Base-by-base conservation (phyloP, 2,888 invertebrate genomes). In the Drosophila lutescens region DNA sequence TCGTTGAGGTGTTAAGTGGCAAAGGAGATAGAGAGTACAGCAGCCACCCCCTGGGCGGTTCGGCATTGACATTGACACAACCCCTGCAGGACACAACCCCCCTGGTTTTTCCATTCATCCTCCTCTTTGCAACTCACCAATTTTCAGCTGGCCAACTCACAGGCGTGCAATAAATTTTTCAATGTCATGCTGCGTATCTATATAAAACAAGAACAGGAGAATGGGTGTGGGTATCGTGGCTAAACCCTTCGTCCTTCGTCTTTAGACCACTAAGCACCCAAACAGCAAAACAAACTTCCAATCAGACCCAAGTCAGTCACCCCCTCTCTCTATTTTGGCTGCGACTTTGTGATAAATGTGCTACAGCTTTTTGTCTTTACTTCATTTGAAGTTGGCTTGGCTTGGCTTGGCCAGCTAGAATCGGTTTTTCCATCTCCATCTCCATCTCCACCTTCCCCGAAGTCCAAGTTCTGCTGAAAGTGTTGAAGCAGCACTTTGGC, bases 121-220 rank as follows among this genome's bases (percentile, higher is more conserved):
- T 62, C 69, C 75, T 75, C 76, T 62, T 51, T 34, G 17, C 41
- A 51, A 41, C 51, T 49, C 54, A 50, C 47, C 44, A 44, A 44
- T 56, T 56, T 46, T 49, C 34, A 41, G 38, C 50, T 54, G 40
- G 57, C 41, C 78, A 87, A 87, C 88, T 76, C 85, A 80, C 88
- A 82, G 79, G 87, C 86, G 83, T 81, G 88, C 90, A 90, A 90
- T 90, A 90, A 90, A 90, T 90, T 89, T 88, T 91, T 90, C 91
- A 90, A 90, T 90, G 91, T 90, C 90, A 91, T 77, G 78, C 84
- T 34, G 88, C 84, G 86, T 88, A 83, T 88, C 80, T 85, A 85
- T 79, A 78, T 63, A 73, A 73, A 79, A 73, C 60, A 73, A 76
- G 54, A 70, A 65, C 66, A 81, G 47, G 62, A 65, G 51, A 32